These are phyloP conservation scores for Cyphomyrus discorhynchus DNA, from an alignment of 2,113 vertebrate genomes.

Conservation along the genomic window DNA sequence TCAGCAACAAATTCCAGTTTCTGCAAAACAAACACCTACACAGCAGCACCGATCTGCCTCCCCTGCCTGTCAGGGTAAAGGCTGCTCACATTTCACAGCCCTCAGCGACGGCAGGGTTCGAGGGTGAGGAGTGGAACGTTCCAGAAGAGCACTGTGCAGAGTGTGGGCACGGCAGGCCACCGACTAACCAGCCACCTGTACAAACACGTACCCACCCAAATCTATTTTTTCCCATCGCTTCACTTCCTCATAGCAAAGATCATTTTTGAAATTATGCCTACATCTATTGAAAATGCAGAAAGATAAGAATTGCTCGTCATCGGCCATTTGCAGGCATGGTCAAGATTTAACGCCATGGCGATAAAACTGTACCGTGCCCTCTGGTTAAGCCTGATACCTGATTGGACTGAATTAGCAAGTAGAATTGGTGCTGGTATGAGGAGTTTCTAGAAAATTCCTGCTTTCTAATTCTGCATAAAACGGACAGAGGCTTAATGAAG, in stretches of 20 bases:
- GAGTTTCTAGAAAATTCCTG: background rate
- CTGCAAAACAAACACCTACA: slow-evolving; percentile 5
- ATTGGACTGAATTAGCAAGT: background rate
- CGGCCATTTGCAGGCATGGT: background rate
- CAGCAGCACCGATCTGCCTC: background rate
- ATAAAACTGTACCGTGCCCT: background rate
- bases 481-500: background rate
- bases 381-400: background rate
- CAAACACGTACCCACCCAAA: background rate
- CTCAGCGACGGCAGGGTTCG: background rate
- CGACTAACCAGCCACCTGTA: background rate
- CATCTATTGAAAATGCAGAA: background rate
- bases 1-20: slow-evolving; percentile 8
- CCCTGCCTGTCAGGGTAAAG: background rate
- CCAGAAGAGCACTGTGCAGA: background rate
- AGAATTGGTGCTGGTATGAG: background rate
- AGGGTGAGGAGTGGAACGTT: background rate
- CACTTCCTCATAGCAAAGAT: background rate
- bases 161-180: background rate
- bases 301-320: background rate
- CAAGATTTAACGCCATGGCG: background rate
- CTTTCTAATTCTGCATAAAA: background rate
- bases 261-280: background rate
- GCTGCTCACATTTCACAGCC: background rate
- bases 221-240: background rate